Conservation (phyloP, 2,888 invertebrate species). For the Caenorhabditis panamensis region DNA sequence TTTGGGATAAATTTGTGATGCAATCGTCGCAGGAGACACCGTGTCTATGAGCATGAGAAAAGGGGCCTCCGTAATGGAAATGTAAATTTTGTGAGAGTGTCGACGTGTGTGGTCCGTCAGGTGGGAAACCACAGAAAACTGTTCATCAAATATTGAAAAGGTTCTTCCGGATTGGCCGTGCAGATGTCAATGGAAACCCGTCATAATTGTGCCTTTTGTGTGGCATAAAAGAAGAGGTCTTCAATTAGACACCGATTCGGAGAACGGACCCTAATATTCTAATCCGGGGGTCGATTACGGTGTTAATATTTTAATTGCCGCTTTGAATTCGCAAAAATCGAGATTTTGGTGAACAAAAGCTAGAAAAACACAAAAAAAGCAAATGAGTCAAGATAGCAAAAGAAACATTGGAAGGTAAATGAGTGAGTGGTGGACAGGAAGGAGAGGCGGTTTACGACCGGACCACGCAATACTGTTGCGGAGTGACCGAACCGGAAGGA, state of each 20-base stretch:
- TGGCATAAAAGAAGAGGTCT: conserved; percentile 9
- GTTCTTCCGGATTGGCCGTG: neutral
- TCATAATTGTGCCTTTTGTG: conserved; percentile 47
- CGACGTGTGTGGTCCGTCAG: conserved; percentile 15
- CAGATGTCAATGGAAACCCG: conserved; percentile 16
- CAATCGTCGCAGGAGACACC: conserved; percentile 18
- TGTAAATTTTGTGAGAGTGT: conserved; percentile 31
- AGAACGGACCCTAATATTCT: neutral
- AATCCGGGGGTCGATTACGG: neutral
- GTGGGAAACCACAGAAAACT: conserved; percentile 15
- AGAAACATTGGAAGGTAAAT: neutral
- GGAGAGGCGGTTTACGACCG: conserved; percentile 8
- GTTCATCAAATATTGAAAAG: conserved; percentile 57
- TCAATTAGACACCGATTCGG: conserved; percentile 31
- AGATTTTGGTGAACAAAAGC: neutral
- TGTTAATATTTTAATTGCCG: neutral
- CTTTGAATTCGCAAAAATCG: neutral
- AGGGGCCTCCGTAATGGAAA: conserved; percentile 13
- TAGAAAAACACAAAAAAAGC: neutral
- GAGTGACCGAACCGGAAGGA: conserved; percentile 32
- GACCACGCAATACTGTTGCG: conserved; percentile 49
- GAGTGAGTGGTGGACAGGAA: neutral
- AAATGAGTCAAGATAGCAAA: neutral
- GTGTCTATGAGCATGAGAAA: neutral
- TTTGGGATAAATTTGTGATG: conserved; percentile 24